Evolutionary conservation across 2,113 vertebrate species (phyloP).

Genomic region (Columba janthina): DNA sequence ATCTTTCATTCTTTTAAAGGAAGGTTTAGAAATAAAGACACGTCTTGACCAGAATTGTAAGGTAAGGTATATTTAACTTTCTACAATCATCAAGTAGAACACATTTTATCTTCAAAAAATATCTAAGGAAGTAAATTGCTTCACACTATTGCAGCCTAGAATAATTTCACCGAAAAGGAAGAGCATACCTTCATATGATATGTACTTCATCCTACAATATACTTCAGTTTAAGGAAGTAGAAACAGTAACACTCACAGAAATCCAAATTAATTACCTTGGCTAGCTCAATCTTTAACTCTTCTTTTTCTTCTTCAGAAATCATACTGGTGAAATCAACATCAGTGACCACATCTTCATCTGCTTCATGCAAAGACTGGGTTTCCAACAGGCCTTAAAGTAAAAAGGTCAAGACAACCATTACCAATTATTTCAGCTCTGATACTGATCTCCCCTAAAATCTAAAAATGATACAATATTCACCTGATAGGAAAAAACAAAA

Average conservation of each 20-base stretch:
- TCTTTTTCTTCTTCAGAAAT: conserved; percentile 93
- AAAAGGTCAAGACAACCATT: background rate
- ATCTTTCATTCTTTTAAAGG: background rate
- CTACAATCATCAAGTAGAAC: background rate
- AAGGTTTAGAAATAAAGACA: background rate
- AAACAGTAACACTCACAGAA: background rate
- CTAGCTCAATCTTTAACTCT: conserved; percentile 86
- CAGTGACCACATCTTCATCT: conserved; percentile 84
- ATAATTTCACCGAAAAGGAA: conserved; percentile 1
- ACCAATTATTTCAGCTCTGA: background rate
- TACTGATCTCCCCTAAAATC: background rate
- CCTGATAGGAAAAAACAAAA: background rate
- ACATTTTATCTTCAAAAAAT: background rate
- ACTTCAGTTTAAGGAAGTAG: background rate
- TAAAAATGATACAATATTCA: background rate
- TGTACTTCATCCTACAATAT: background rate
- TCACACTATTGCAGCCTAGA: background rate
- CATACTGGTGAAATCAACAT: conserved; percentile 81
- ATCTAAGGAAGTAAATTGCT: background rate
- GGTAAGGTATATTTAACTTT: background rate
- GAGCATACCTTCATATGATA: background rate
- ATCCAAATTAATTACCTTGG: conserved; percentile 79
- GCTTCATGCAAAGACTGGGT: conserved; percentile 82
- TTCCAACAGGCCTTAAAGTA: conserved; percentile 85
- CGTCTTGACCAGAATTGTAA: background rate